Conservation (phyloP, 2,888 invertebrate genomes). For the Heliconius cydno region DNA sequence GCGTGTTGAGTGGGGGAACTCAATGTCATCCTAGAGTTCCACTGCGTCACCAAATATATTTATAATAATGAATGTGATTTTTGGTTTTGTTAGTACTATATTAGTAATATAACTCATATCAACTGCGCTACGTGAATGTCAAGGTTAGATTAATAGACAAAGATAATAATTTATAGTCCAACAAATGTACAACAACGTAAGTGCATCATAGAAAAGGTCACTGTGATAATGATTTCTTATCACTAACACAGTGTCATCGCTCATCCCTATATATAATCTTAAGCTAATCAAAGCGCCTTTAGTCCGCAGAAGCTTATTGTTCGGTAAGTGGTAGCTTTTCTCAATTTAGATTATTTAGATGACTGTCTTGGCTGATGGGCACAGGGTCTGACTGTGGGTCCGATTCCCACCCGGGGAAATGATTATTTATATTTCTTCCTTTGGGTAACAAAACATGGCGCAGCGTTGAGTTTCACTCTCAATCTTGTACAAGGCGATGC, state of each 20-base stretch:
- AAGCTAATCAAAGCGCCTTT: background rate
- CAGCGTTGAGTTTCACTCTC: too few relatives aligned
- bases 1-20: too few relatives aligned
- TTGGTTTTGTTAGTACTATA: background rate
- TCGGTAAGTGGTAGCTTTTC: background rate
- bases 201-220: background rate
- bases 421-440: too few relatives aligned
- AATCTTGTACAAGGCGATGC: too few relatives aligned
- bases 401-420: too few relatives aligned
- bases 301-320: background rate
- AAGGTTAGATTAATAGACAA: background rate
- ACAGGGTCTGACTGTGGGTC: too few relatives aligned
- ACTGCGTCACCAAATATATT: too few relatives aligned
- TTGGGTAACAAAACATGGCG: too few relatives aligned
- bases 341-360: background rate
- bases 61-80: background rate
- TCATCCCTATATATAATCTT: constrained; percentile 18
- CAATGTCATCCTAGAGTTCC: too few relatives aligned
- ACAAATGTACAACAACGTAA: background rate
- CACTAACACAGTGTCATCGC: background rate
- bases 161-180: background rate
- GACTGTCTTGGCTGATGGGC: too few relatives aligned
- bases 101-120: background rate
- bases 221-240: background rate
- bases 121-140: background rate